Base-by-base conservation (phyloP, 1,140 invertebrate genomes). In the Prorops nasuta region DNA sequence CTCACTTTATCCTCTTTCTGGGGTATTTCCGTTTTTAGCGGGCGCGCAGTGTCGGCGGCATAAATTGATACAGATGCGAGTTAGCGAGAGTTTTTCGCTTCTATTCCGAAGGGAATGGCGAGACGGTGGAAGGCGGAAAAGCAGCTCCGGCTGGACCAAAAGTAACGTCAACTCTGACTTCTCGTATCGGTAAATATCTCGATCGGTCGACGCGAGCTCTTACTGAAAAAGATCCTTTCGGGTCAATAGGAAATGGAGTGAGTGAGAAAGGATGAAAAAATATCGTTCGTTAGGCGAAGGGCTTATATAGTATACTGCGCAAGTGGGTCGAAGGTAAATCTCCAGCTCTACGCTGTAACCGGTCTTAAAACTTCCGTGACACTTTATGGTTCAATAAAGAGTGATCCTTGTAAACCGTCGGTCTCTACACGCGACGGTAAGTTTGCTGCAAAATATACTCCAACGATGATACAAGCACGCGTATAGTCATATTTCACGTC, bases 61-160 rank as follows among this genome's bases (percentile, higher is more conserved):
- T 72, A 71, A 76, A 74, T 76, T 76, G 71, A 74, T 74, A 75
- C 71, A 68, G 71, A 75, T 75, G 72, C 70, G 72, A 74, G 72
- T 75, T 74, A 67, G 66, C 64, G 41, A 54, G 66, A 75, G 66
- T 73, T 75, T 74, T 75, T 75, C 71, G 64, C 54, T 61, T 58
- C 51, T 44, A 50, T 64, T 56, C 64, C 54, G 42, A 57, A 58
- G 62, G 66, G 67, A 49, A 57, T 35, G 34, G 44, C 38, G 16
- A 4, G 15, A 38, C 40, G 36, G 37, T 41, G 16, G 52, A 54
- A n/a, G n/a, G n/a, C n/a, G n/a, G n/a, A n/a, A n/a, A n/a, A n/a
- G n/a, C n/a, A n/a, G n/a, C n/a, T n/a, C n/a, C n/a, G n/a, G n/a
- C n/a, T n/a, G n/a, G n/a, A n/a, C 32, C 15, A 42, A 37, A 44